Evolutionary conservation across 2,888 invertebrate genomes (phyloP).

Genomic region (Phoenoteleia sp.): DNA sequence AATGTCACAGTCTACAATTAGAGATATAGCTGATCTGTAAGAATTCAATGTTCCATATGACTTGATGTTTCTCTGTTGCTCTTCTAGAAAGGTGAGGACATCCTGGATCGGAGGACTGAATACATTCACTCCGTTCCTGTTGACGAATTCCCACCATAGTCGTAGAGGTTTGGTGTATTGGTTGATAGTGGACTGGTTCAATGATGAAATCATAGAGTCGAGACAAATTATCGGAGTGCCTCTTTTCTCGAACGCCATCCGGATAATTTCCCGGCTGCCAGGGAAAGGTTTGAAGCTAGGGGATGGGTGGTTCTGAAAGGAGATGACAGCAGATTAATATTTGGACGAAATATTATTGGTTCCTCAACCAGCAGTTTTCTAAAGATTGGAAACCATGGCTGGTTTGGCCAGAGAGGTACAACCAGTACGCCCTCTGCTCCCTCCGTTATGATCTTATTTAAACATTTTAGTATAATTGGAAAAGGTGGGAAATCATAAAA

Average conservation of each 20-base stretch:
- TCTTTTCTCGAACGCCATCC: constrained; percentile 53
- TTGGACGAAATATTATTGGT: constrained; percentile 8
- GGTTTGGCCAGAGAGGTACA: constrained; percentile 46
- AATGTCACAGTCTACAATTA: neutral
- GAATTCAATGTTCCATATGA: neutral
- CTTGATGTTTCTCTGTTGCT: neutral
- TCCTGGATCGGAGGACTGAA: neutral
- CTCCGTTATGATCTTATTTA: constrained; percentile 36
- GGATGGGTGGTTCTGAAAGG: constrained; percentile 72
- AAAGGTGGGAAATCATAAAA: constrained; percentile 58
- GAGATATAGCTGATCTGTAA: neutral
- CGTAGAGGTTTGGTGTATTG: neutral
- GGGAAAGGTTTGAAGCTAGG: constrained; percentile 56
- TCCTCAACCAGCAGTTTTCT: neutral
- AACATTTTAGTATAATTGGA: constrained; percentile 36
- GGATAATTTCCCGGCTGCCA: neutral
- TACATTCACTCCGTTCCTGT: neutral
- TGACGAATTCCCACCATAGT: neutral
- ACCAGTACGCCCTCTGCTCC: constrained; percentile 33
- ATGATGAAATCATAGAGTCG: neutral
- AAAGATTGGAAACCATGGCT: constrained; percentile 60
- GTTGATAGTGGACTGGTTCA: neutral
- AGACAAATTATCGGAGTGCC: constrained; percentile 12
- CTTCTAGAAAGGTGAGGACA: neutral
- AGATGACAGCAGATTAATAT: constrained; percentile 64